Conservation (phyloP, 2,888 invertebrate genomes). For the Asteroscopus sphinx region DNA sequence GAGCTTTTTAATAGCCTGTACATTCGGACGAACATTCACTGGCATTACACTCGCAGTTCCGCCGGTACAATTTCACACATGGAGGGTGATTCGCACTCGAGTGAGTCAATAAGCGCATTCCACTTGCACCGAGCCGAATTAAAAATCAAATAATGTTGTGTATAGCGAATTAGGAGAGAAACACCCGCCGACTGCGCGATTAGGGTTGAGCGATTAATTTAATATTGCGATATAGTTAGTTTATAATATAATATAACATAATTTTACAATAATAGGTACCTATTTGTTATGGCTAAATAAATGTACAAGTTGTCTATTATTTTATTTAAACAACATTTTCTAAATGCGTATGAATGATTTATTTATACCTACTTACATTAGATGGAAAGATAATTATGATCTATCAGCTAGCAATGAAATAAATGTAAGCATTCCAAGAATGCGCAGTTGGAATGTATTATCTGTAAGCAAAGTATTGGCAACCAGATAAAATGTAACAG, state of each 20-base stretch:
- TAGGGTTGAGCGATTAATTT: constrained; percentile 41
- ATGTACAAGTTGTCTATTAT: not conserved
- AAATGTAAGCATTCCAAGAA: constrained; percentile 26
- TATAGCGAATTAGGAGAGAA: constrained; percentile 75
- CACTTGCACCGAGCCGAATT: constrained; percentile 81
- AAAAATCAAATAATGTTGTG: constrained; percentile 88
- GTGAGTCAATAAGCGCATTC: constrained; percentile 84
- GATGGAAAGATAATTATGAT: constrained; percentile 30
- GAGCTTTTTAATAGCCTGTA: not conserved
- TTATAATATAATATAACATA: constrained; percentile 7
- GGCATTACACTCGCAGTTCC: constrained; percentile 17
- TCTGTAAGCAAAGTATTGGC: constrained; percentile 21
- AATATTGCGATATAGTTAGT: constrained; percentile 3
- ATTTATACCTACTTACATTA: constrained; percentile 10
- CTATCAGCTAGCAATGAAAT: constrained; percentile 26
- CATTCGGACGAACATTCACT: constrained; percentile 1
- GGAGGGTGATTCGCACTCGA: constrained; percentile 55
- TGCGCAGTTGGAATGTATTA: constrained; percentile 28
- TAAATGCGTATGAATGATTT: constrained; percentile 3
- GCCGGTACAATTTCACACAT: constrained; percentile 25
- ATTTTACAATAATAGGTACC: too few species aligned
- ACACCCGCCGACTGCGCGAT: constrained; percentile 12
- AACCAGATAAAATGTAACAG: constrained; percentile 4
- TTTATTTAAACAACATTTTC: constrained; percentile 5
- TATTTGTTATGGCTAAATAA: not conserved